Evolutionary conservation across 2,113 vertebrate species (phyloP).

Genomic region (Ptychochromis oligacanthus): DNA sequence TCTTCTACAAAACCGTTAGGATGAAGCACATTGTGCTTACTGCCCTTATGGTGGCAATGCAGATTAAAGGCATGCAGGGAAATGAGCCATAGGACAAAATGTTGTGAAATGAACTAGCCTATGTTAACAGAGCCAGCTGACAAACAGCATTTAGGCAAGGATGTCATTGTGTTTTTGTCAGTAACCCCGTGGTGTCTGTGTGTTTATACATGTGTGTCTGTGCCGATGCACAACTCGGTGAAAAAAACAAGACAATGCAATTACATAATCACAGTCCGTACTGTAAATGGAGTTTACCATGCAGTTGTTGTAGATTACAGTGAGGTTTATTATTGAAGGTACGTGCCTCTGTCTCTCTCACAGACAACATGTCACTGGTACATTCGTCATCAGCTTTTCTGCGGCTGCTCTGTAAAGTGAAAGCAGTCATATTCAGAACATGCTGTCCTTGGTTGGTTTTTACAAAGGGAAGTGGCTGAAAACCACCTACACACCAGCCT

Average conservation of each 20-base stretch:
- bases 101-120: slow-evolving; percentile 45
- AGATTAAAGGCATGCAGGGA: slow-evolving; percentile 40
- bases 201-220: neutral
- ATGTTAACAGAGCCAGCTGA: slow-evolving; percentile 40
- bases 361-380: slow-evolving; percentile 34
- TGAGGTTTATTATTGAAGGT: slow-evolving; percentile 18
- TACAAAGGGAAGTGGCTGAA: slow-evolving; percentile 72
- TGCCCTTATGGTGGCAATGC: slow-evolving; percentile 38
- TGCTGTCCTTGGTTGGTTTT: slow-evolving; percentile 70
- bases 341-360: neutral
- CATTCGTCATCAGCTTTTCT: slow-evolving; percentile 42
- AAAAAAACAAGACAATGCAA: neutral
- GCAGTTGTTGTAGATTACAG: slow-evolving; percentile 14
- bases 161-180: slow-evolving; percentile 27
- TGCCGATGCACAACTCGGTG: neutral
- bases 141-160: slow-evolving; percentile 18
- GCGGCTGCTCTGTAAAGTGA: slow-evolving; percentile 61
- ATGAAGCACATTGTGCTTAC: slow-evolving; percentile 37
- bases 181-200: neutral
- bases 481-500: slow-evolving; percentile 56
- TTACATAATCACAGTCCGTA: neutral
- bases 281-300: slow-evolving; percentile 6
- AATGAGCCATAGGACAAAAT: slow-evolving; percentile 38
- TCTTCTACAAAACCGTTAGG: slow-evolving; percentile 47
- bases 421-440: slow-evolving; percentile 72